A percentile compares a stretch with the other conserved stretches of the same genome.
Conservation (phyloP, 64 coral and sea anemone genomes). For the Exaiptasia diaphana region DNA sequence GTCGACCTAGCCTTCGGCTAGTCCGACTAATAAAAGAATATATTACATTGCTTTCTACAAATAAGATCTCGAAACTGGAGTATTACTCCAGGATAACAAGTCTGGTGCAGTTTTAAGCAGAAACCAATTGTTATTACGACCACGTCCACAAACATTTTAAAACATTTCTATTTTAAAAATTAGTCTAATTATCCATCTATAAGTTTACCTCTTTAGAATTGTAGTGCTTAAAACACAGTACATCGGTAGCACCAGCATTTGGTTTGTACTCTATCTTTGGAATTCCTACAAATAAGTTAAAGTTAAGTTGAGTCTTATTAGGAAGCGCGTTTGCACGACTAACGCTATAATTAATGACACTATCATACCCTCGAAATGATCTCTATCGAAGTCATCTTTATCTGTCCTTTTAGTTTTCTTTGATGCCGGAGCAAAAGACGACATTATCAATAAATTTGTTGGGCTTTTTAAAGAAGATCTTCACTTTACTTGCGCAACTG, state of each 20-base stretch:
- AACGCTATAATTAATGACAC: not conserved
- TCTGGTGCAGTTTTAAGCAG: too few species aligned
- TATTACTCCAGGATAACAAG: too few species aligned
- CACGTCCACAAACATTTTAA: not conserved
- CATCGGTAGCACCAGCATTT: slow-evolving; percentile 59
- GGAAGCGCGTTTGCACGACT: not conserved
- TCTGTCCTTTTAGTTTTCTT: slow-evolving; percentile 59
- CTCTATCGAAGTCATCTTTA: slow-evolving; percentile 23
- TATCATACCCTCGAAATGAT: slow-evolving; percentile 70
- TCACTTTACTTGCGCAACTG: too few species aligned
- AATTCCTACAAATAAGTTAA: slow-evolving; percentile 47
- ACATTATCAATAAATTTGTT: slow-evolving; percentile 68
- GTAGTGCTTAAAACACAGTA: slow-evolving; percentile 82
- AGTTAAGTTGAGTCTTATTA: too few species aligned
- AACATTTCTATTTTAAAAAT: not conserved
- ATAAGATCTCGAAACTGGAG: too few species aligned
- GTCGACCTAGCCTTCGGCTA: too few species aligned
- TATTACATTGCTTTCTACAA: too few species aligned
- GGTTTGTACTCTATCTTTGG: slow-evolving; percentile 72
- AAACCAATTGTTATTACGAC: too few species aligned
- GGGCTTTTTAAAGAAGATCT: too few species aligned
- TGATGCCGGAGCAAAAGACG: slow-evolving; percentile 76
- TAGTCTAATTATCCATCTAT: not conserved
- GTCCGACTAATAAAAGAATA: too few species aligned
- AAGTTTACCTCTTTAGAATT: slow-evolving; percentile 62